Evolutionary conservation across 2,888 invertebrate genomes (phyloP).

Genomic region (Incurvaria masculella): DNA sequence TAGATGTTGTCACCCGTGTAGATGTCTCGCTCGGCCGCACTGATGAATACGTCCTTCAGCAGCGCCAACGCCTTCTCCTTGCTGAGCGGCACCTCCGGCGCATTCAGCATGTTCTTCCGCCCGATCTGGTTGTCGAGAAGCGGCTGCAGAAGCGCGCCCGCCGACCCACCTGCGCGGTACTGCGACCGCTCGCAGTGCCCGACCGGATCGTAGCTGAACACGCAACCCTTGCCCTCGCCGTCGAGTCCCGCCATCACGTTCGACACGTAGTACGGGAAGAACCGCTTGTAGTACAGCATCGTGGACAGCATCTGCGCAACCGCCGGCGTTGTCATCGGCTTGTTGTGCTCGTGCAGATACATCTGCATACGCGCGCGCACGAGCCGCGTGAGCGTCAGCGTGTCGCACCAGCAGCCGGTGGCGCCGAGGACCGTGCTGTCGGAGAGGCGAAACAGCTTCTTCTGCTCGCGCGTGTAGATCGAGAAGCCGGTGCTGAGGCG

Average conservation of each 20-base stretch:
- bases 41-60: conserved; percentile 94
- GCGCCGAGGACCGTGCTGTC: conserved; percentile 87
- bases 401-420: conserved; percentile 98
- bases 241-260: conserved; percentile 94
- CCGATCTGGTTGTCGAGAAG: conserved; percentile 96
- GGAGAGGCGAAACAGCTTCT: conserved; percentile 82
- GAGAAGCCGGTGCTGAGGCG: conserved; percentile 88
- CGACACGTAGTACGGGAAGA: conserved; percentile 97
- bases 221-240: conserved; percentile 88
- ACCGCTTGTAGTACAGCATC: conserved; percentile 92
- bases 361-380: conserved; percentile 88
- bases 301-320: conserved; percentile 95
- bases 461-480: conserved; percentile 85
- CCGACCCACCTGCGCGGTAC: conserved; percentile 89
- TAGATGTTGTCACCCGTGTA: conserved; percentile 91
- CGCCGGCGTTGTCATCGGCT: conserved; percentile 88
- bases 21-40: conserved; percentile 97
- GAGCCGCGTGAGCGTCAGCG: conserved; percentile 82
- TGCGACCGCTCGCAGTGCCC: conserved; percentile 87
- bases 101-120: conserved; percentile 80
- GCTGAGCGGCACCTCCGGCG: conserved; percentile 60
- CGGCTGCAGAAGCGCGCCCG: conserved; percentile 88
- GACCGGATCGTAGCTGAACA: conserved; percentile 97
- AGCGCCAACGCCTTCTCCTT: conserved; percentile 80
- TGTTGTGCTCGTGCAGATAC: conserved; percentile 93